Evolutionary conservation across 2,888 invertebrate species (phyloP).

Genomic region (Cephus nigrinus): DNA sequence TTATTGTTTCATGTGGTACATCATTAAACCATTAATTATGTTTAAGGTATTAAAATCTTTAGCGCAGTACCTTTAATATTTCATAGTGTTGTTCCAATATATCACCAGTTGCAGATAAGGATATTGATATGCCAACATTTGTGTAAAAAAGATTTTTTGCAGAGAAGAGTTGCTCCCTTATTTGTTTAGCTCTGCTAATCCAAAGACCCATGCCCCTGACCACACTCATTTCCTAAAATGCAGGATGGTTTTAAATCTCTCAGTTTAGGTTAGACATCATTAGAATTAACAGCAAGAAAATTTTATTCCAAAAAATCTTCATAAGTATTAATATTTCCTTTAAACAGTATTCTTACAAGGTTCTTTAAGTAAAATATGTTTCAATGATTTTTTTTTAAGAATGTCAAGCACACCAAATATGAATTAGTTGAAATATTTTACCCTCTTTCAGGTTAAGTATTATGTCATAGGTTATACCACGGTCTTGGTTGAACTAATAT

Average conservation of each 20-base stretch:
- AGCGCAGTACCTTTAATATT: slow-evolving; percentile 64
- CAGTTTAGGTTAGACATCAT: neutral
- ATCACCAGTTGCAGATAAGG: slow-evolving; percentile 84
- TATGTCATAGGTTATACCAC: neutral
- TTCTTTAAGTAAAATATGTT: neutral
- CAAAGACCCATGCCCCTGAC: slow-evolving; percentile 34
- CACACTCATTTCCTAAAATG: slow-evolving; percentile 44
- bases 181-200: slow-evolving; percentile 27
- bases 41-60: neutral
- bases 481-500: neutral
- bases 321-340: neutral
- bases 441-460: neutral
- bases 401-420: neutral
- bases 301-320: neutral
- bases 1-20: neutral
- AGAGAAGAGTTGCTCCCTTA: slow-evolving; percentile 52
- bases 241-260: neutral
- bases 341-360: neutral
- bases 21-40: neutral
- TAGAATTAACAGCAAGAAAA: neutral
- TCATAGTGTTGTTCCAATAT: slow-evolving; percentile 85
- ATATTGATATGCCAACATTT: slow-evolving; percentile 81
- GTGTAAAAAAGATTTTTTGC: slow-evolving; percentile 79
- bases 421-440: neutral
- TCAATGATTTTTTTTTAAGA: neutral